Percentiles rank a stretch among this genome's conserved stretches.
Evolutionary conservation across 2,113 vertebrate species (phyloP).

Genomic region (Oncorhynchus keta): DNA sequence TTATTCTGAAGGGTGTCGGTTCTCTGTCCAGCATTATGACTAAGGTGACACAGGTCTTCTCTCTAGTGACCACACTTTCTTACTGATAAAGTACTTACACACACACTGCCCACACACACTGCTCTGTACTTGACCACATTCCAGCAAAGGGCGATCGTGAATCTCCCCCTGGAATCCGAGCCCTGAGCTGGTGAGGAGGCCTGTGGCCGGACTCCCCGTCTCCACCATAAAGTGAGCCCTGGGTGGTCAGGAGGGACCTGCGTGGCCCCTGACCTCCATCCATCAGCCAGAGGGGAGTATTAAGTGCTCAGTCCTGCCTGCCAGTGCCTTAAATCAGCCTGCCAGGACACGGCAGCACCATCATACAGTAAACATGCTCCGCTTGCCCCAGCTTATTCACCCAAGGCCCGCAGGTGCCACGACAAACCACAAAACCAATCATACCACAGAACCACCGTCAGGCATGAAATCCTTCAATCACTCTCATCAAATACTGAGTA

Average conservation of each 20-base stretch:
- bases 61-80: neutral
- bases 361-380: neutral
- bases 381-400: neutral
- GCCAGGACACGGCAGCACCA: constrained; percentile 21
- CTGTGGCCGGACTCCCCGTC: constrained; percentile 67
- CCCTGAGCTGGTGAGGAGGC: constrained; percentile 52
- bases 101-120: neutral
- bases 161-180: constrained; percentile 71
- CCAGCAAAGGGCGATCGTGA: constrained; percentile 70
- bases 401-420: neutral
- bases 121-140: constrained; percentile 68
- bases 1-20: constrained; percentile 53
- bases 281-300: constrained; percentile 67
- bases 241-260: constrained; percentile 65
- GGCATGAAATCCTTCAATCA: neutral
- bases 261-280: constrained; percentile 64
- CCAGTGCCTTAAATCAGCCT: constrained; percentile 58
- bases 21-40: constrained; percentile 44
- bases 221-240: constrained; percentile 68
- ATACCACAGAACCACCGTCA: neutral
- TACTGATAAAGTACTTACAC: neutral
- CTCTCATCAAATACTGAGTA: neutral
- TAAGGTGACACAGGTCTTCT: constrained; percentile 11
- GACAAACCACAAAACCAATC: too few relatives aligned
- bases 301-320: constrained; percentile 20